Evolutionary conservation across 1,140 invertebrate species (phyloP).

Genomic region (Pachyrhynchus sulphureomaculatus): DNA sequence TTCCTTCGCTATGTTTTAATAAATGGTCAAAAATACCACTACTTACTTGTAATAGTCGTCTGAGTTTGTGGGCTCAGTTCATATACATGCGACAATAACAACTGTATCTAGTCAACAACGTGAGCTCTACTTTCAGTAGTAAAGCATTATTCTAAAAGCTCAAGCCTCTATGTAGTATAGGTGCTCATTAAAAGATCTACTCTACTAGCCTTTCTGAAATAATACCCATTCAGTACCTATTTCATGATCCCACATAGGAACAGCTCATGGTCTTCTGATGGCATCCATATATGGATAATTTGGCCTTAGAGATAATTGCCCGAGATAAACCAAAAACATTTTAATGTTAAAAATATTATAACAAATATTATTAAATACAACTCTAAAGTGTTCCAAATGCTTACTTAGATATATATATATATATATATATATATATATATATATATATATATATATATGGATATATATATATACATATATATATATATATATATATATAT

Average conservation of each 20-base stretch:
- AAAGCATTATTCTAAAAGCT: conserved; percentile 90
- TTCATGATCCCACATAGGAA: conserved; percentile 89
- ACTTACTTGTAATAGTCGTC: conserved; percentile 85
- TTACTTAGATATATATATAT: too few relatives aligned
- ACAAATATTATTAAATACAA: too few relatives aligned
- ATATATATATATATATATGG: too few relatives aligned
- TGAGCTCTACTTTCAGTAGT: conserved; percentile 93
- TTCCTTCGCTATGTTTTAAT: conserved; percentile 96
- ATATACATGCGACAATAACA: conserved; percentile 84
- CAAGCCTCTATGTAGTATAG: conserved; percentile 66
- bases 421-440: too few relatives aligned
- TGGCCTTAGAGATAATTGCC: conserved; percentile 69
- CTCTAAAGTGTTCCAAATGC: too few relatives aligned
- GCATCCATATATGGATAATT: conserved; percentile 79
- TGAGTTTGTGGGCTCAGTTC: conserved; percentile 73
- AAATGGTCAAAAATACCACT: conserved; percentile 94
- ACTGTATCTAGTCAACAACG: conserved; percentile 91
- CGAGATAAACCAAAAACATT: conserved; percentile 84
- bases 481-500: too few relatives aligned
- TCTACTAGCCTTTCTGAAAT: conserved; percentile 81
- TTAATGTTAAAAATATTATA: too few relatives aligned
- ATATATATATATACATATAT: too few relatives aligned
- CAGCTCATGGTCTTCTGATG: conserved; percentile 85
- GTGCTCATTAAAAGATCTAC: conserved; percentile 86
- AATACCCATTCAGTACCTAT: conserved; percentile 83